Base-by-base conservation (phyloP, 1,140 invertebrate species). In the Geopemphigus sp. region DNA sequence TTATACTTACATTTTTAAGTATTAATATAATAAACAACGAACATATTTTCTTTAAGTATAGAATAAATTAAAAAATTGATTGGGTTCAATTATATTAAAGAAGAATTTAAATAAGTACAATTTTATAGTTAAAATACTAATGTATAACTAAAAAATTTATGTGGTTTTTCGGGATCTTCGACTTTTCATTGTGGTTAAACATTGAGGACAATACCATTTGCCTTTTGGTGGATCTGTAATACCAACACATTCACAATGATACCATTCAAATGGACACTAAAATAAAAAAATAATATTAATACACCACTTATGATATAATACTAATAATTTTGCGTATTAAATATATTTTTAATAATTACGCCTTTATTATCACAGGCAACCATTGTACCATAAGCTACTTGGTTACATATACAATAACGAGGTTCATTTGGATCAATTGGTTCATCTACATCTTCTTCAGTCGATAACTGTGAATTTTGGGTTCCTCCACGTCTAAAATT, bases 331-430 rank as follows among this genome's bases (percentile, higher is more conserved):
- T 39, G 8, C 4, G 24, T 17, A 17, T 29, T 8, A 29, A 0
- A 4, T 50, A 78, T 45, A 73, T 82, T n/a, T 61, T 59, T n/a
- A 19, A 15, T 81, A 87, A 89, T 91, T 87, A 95, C 94, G 85
- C 95, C 94, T 86, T 94, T 92, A 88, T 98, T 98, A 88, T 99
- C 97, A 88, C 98, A 99, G 78, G 96, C 97, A 74, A 99, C 96
- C 98, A 99, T 99, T 84, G 98, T 95, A 14, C 98, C 98, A 85
- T 98, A 99, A 1, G 95, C 97, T 47, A 98, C 95, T 87, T 98
- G 94, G 87, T 98, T 98, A 86, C 97, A 99, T 83, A 97, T 90
- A 87, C 97, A 99, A 86, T 98, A 99, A 83, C 96, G 89, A 15
- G 95, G 96, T 86, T 98, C 96, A 84, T 95, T 94, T 4, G 94